phyloP scores from a whole-genome alignment of 1,140 invertebrate species.

The Tetragnatha versicolor region DNA sequence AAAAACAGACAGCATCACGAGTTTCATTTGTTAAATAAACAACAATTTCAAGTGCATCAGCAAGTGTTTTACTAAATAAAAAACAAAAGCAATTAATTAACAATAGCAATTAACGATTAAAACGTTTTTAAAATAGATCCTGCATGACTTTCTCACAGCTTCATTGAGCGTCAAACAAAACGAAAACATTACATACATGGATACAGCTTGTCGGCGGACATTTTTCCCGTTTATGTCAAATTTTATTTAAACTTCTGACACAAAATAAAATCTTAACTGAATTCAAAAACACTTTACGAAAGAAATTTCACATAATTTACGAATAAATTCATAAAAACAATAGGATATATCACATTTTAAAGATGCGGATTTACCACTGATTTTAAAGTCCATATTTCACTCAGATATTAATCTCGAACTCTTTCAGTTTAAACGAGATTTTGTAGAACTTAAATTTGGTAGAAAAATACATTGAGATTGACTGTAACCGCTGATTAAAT shows the following conservation, averaged over 20 bases:
- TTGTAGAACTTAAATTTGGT: slow-evolving; percentile 39
- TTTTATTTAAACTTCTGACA: slow-evolving; percentile 16
- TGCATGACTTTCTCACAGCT: too few relatives aligned
- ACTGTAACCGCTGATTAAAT: slow-evolving; percentile 33
- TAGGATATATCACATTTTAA: slow-evolving; percentile 17
- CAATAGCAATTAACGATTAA: too few relatives aligned
- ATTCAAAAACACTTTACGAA: too few relatives aligned
- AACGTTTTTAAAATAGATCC: too few relatives aligned
- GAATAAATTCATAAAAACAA: too few relatives aligned
- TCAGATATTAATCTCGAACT: slow-evolving; percentile 47
- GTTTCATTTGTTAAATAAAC: too few relatives aligned
- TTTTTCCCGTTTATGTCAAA: slow-evolving; percentile 30
- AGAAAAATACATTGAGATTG: slow-evolving; percentile 18
- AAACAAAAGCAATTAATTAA: too few relatives aligned
- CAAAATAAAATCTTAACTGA: background rate
- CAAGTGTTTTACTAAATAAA: too few relatives aligned
- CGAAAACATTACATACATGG: slow-evolving; percentile 49
- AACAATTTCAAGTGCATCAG: too few relatives aligned
- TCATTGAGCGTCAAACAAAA: slow-evolving; percentile 1
- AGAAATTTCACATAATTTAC: too few relatives aligned
- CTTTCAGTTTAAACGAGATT: slow-evolving; percentile 48
- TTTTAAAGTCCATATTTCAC: slow-evolving; percentile 21
- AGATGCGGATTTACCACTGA: background rate
- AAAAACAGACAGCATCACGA: too few relatives aligned
- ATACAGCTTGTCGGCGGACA: slow-evolving; percentile 49